phyloP scores from a whole-genome alignment of 2,888 invertebrate species.

The Ophion ellenae region DNA sequence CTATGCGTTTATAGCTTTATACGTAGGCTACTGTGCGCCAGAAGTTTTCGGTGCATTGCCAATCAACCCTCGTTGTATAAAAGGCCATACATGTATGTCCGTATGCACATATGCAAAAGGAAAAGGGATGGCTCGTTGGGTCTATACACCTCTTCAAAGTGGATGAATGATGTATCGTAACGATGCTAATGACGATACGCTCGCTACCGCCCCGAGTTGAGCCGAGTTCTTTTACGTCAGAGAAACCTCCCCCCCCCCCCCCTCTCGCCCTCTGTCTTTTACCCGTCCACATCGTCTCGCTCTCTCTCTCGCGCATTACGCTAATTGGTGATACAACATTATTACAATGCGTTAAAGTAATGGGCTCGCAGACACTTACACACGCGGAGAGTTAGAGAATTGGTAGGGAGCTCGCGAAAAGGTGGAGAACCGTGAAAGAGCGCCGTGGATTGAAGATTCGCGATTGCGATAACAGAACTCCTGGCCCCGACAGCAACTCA shows the following conservation, averaged over 20 bases:
- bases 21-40: slow-evolving; percentile 17
- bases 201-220: slow-evolving; percentile 66
- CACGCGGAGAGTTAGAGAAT: slow-evolving; percentile 9
- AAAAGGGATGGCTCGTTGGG: slow-evolving; percentile 65
- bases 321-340: slow-evolving; percentile 80
- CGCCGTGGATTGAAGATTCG: slow-evolving; percentile 73
- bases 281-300: slow-evolving; percentile 22
- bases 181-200: slow-evolving; percentile 72
- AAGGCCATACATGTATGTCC: slow-evolving; percentile 15
- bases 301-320: slow-evolving; percentile 67
- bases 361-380: slow-evolving; percentile 65
- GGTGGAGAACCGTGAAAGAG: slow-evolving; percentile 76
- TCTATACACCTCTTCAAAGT: slow-evolving; percentile 60
- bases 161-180: slow-evolving; percentile 72
- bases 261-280: slow-evolving; percentile 3
- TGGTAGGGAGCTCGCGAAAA: slow-evolving; percentile 69
- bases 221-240: slow-evolving; percentile 32
- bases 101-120: slow-evolving; percentile 33
- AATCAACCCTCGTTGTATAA: slow-evolving; percentile 21
- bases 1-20: slow-evolving; percentile 13
- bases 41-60: slow-evolving; percentile 54
- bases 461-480: slow-evolving; percentile 73
- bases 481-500: slow-evolving; percentile 41
- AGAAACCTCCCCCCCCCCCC: slow-evolving; percentile 10
- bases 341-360: slow-evolving; percentile 80